A percentile compares a stretch with the other conserved stretches of the same genome.
Conservation (phyloP, 2,113 vertebrate genomes). For the Apteryx mantelli region DNA sequence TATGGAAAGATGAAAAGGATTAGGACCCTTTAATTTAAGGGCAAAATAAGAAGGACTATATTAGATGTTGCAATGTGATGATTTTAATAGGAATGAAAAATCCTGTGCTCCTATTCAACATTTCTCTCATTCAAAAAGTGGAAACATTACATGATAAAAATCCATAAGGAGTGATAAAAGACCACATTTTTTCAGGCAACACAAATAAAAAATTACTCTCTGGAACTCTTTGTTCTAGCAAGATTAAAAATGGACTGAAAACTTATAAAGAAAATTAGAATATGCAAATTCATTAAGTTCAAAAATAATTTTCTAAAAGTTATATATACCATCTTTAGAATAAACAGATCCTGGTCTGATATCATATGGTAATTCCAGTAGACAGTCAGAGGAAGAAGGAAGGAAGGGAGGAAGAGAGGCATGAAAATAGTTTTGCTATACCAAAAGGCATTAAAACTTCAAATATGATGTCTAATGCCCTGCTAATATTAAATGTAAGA, state of each 20-base stretch:
- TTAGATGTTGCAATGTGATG: not conserved
- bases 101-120: not conserved
- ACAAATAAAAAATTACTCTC: not conserved
- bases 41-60: constrained; percentile 14
- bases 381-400: not conserved
- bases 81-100: constrained; percentile 35
- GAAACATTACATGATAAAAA: not conserved
- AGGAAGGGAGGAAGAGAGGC: not conserved
- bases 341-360: not conserved
- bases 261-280: not conserved
- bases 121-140: constrained; percentile 6
- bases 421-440: not conserved
- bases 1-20: constrained; percentile 17
- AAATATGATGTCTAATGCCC: not conserved
- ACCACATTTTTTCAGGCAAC: not conserved
- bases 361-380: not conserved
- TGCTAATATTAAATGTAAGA: not conserved
- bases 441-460: not conserved
- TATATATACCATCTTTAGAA: not conserved
- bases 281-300: not conserved
- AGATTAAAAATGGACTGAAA: not conserved
- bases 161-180: not conserved
- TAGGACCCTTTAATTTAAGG: constrained; percentile 42
- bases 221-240: constrained; percentile 1
- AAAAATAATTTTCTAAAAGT: not conserved